These are phyloP conservation scores for Celastrina argiolus DNA, from an alignment of 2,888 invertebrate species.

Conservation along the genomic window DNA sequence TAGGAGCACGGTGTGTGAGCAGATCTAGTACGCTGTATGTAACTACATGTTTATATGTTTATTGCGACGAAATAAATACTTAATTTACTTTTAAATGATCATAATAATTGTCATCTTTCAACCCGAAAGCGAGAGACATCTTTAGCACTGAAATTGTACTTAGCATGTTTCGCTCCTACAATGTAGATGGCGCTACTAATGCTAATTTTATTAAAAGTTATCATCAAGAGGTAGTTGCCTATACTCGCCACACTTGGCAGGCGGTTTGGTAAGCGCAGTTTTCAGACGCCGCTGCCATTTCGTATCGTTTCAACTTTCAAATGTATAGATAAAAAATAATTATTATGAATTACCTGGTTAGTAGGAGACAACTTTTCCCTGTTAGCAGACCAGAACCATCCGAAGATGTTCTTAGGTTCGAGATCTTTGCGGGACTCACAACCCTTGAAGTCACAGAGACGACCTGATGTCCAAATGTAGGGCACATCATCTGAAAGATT, in stretches of 20 bases:
- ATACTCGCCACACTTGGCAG: no score
- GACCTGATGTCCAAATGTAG: conserved; percentile 95
- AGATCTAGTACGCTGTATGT: no score
- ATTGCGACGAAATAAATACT: not conserved
- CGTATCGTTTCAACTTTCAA: no score
- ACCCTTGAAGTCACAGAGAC: conserved; percentile 95
- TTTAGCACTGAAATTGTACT: not conserved
- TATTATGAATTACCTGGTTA: conserved; percentile 72
- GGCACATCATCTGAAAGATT: conserved; percentile 85
- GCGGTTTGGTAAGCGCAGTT: no score
- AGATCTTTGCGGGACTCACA: conserved; percentile 91
- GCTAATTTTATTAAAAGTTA: not conserved
- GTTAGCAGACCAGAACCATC: conserved; percentile 96
- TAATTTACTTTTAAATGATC: not conserved
- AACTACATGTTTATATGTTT: not conserved
- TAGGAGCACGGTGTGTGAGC: no score
- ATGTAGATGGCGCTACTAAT: not conserved
- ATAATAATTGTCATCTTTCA: not conserved
- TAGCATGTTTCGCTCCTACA: not conserved
- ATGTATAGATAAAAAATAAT: no score
- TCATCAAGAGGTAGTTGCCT: no score
- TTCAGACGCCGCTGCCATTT: no score
- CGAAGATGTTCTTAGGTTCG: conserved; percentile 90
- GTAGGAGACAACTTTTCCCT: conserved; percentile 91
- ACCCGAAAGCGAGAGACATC: not conserved